These are phyloP conservation scores for Hyphantria cunea DNA, from an alignment of 1,140 invertebrate genomes.

Conservation along the genomic window DNA sequence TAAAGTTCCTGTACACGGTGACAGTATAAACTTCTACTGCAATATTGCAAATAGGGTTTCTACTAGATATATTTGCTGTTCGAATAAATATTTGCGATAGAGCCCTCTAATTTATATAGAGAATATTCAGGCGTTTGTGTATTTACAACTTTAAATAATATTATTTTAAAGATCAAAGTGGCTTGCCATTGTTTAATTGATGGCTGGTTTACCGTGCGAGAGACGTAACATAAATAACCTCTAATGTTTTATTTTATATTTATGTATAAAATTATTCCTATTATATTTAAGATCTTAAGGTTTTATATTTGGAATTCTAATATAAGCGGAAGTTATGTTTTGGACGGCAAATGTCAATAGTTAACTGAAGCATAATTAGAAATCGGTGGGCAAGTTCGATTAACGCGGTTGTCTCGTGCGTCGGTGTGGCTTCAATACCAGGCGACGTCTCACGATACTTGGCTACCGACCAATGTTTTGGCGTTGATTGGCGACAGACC, in stretches of 20 bases:
- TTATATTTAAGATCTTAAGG: constrained; percentile 14
- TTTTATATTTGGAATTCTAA: constrained; percentile 17
- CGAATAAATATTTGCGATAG: background rate
- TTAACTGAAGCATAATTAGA: constrained; percentile 29
- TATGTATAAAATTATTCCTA: constrained; percentile 3
- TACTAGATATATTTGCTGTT: background rate
- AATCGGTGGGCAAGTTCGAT: constrained; percentile 45
- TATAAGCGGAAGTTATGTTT: constrained; percentile 10
- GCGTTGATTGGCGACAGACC: constrained; percentile 59
- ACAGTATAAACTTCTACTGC: background rate
- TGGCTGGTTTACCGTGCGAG: constrained; percentile 1
- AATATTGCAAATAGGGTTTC: background rate
- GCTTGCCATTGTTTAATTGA: constrained; percentile 22
- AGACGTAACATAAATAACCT: constrained; percentile 17
- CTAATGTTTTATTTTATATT: constrained; percentile 12
- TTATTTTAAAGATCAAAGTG: constrained; percentile 15
- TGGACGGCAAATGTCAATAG: constrained; percentile 26
- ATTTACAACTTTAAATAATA: background rate
- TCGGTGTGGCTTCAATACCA: constrained; percentile 15
- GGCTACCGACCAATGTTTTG: constrained; percentile 71
- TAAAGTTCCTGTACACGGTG: background rate
- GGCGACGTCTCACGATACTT: constrained; percentile 54
- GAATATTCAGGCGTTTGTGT: background rate
- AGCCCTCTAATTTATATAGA: background rate
- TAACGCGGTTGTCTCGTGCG: constrained; percentile 20